Percentiles rank a stretch among this genome's conserved stretches.
These are phyloP conservation scores for Coendou prehensilis DNA, from an alignment of 2,797 vertebrate genomes.

Conservation along the genomic window DNA sequence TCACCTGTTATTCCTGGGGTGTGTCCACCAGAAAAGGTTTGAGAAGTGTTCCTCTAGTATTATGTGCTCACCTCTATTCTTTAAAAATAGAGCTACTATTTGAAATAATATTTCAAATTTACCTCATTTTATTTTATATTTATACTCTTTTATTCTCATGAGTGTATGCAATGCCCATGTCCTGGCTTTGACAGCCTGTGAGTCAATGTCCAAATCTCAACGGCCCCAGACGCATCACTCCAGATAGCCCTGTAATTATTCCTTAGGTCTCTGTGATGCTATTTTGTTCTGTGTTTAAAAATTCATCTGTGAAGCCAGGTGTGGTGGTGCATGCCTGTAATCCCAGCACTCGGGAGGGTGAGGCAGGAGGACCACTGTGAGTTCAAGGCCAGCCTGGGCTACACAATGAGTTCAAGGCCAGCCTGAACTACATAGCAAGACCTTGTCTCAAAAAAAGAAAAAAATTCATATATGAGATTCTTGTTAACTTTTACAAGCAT, in stretches of 20 bases:
- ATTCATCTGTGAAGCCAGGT: too few species aligned
- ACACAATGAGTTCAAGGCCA: too few species aligned
- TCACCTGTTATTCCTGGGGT: neutral
- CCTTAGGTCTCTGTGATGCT: neutral
- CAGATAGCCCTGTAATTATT: too few species aligned
- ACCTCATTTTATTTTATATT: too few species aligned
- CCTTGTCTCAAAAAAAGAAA: neutral
- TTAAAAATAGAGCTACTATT: neutral
- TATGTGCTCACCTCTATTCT: neutral
- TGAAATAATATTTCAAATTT: neutral
- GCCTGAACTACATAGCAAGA: neutral
- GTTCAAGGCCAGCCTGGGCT: too few species aligned
- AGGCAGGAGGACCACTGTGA: neutral
- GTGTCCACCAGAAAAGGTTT: neutral
- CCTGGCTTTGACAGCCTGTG: neutral
- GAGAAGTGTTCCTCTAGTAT: neutral
- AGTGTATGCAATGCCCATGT: accelerated
- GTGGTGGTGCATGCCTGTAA: neutral
- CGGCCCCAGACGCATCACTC: accelerated
- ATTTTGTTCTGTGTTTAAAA: neutral
- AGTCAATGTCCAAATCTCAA: accelerated
- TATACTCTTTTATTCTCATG: neutral
- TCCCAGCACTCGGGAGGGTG: neutral
- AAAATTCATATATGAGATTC: neutral
- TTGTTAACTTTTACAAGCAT: neutral